Conservation (phyloP, 2,797 vertebrate species). For the Esox masquinongy region DNA sequence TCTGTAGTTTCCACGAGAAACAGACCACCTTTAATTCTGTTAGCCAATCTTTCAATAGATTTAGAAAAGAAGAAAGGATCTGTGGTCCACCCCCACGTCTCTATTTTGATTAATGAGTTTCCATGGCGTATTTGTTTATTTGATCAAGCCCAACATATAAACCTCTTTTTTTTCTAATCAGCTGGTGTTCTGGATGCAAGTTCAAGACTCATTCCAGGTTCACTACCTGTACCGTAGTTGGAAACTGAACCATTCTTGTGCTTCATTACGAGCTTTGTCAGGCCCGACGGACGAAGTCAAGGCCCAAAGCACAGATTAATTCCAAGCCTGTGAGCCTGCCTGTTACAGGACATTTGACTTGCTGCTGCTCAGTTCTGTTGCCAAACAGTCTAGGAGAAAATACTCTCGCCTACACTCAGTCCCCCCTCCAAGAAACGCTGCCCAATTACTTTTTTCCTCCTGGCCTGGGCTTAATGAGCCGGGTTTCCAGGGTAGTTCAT, state of each 20-base stretch:
- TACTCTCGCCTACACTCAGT: not conserved
- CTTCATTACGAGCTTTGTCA: constrained; percentile 64
- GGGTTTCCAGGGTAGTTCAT: not conserved
- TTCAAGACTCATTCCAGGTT: constrained; percentile 54
- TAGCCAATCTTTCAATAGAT: constrained; percentile 34
- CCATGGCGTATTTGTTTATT: constrained; percentile 70
- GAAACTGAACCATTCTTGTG: constrained; percentile 61
- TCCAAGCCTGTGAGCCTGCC: constrained; percentile 25
- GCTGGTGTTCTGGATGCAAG: constrained; percentile 51
- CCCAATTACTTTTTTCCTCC: constrained; percentile 49
- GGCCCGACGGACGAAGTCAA: constrained; percentile 53
- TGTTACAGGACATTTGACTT: constrained; percentile 58
- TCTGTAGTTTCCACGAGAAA: constrained; percentile 78
- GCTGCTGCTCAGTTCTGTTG: constrained; percentile 37
- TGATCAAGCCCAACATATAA: constrained; percentile 63
- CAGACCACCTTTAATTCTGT: constrained; percentile 42
- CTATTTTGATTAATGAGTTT: constrained; percentile 61
- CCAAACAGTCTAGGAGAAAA: constrained; percentile 32
- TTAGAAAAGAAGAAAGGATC: constrained; percentile 39
- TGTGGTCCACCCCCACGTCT: constrained; percentile 38
- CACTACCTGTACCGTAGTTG: constrained; percentile 52
- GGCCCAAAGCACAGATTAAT: constrained; percentile 57
- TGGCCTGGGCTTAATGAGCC: constrained; percentile 45
- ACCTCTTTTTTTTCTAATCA: constrained; percentile 63
- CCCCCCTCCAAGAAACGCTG: constrained; percentile 35